phyloP scores from a whole-genome alignment of 1,140 invertebrate species.

The Lordiphosa collinella region DNA sequence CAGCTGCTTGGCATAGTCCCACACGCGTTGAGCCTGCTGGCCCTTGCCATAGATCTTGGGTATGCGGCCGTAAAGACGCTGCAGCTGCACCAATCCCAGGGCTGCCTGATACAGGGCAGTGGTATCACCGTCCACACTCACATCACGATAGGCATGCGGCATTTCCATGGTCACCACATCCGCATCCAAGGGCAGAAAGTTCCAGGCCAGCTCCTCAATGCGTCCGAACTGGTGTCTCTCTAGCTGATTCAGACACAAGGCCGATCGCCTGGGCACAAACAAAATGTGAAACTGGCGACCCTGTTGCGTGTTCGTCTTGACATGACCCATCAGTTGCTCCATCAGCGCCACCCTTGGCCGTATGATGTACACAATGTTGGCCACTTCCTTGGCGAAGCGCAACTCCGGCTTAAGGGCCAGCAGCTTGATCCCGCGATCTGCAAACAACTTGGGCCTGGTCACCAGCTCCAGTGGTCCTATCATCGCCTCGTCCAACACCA shows the following conservation, averaged over 20 bases:
- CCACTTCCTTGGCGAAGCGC: slow-evolving; percentile 84
- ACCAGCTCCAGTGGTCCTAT: slow-evolving; percentile 93
- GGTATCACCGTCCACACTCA: slow-evolving; percentile 92
- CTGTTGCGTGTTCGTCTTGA: slow-evolving; percentile 80
- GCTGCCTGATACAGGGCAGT: slow-evolving; percentile 94
- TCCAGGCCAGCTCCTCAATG: slow-evolving; percentile 92
- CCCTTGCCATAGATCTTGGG: slow-evolving; percentile 95
- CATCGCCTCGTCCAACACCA: slow-evolving; percentile 94
- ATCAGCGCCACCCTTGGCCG: slow-evolving; percentile 90
- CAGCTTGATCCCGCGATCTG: slow-evolving; percentile 90
- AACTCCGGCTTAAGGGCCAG: slow-evolving; percentile 87
- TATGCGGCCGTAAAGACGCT: slow-evolving; percentile 94
- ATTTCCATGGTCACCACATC: slow-evolving; percentile 97
- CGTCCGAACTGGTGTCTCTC: slow-evolving; percentile 88
- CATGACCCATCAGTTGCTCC: slow-evolving; percentile 91
- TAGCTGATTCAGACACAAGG: slow-evolving; percentile 91
- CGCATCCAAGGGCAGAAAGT: slow-evolving; percentile 94
- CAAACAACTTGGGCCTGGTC: slow-evolving; percentile 89
- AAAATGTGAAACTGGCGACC: slow-evolving; percentile 86
- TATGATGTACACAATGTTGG: slow-evolving; percentile 94
- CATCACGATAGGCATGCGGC: slow-evolving; percentile 90
- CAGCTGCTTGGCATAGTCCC: slow-evolving; percentile 91
- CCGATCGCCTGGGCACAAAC: slow-evolving; percentile 93
- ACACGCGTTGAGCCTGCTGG: slow-evolving; percentile 91
- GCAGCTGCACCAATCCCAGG: slow-evolving; percentile 90